Conservation (phyloP, 2,888 invertebrate genomes). For the Strigamia transsilvanica region DNA sequence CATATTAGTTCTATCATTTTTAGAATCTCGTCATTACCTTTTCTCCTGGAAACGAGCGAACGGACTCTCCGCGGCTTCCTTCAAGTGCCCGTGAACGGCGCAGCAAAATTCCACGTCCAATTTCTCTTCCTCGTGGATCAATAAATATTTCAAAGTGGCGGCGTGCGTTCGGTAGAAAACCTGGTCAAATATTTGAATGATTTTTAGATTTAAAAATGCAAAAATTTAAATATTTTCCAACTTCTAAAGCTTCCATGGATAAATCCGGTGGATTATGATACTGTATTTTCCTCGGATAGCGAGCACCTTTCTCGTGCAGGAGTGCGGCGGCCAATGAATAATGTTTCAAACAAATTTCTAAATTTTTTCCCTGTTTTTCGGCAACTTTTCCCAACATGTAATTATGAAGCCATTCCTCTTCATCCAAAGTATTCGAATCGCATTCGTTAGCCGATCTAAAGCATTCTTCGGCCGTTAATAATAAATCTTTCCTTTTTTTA, state of each 20-base stretch:
- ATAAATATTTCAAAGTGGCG: slow-evolving; percentile 85
- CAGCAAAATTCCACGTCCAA: slow-evolving; percentile 63
- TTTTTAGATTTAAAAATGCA: not conserved
- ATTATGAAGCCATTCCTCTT: slow-evolving; percentile 91
- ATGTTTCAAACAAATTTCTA: slow-evolving; percentile 78
- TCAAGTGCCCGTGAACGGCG: slow-evolving; percentile 61
- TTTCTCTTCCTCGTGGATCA: slow-evolving; percentile 77
- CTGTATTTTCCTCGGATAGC: slow-evolving; percentile 85
- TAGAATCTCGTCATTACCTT: slow-evolving; percentile 54
- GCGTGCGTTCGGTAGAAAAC: slow-evolving; percentile 79
- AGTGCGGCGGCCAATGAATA: slow-evolving; percentile 81
- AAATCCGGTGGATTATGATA: slow-evolving; percentile 83
- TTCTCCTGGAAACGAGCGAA: slow-evolving; percentile 62
- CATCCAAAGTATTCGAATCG: slow-evolving; percentile 69
- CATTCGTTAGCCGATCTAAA: slow-evolving; percentile 69
- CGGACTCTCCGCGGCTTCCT: slow-evolving; percentile 62
- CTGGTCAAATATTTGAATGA: slow-evolving; percentile 58
- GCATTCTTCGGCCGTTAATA: slow-evolving; percentile 80
- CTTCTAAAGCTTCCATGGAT: slow-evolving; percentile 87
- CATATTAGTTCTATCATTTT: not conserved
- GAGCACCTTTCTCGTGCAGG: slow-evolving; percentile 80
- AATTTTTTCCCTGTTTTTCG: slow-evolving; percentile 82
- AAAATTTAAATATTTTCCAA: slow-evolving; percentile 70
- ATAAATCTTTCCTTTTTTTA: slow-evolving; percentile 79
- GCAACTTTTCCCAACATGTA: slow-evolving; percentile 96